A percentile compares a stretch with the other conserved stretches of the same genome.
Evolutionary conservation across 2,113 vertebrate genomes (phyloP).

Genomic region (Suncus etruscus): DNA sequence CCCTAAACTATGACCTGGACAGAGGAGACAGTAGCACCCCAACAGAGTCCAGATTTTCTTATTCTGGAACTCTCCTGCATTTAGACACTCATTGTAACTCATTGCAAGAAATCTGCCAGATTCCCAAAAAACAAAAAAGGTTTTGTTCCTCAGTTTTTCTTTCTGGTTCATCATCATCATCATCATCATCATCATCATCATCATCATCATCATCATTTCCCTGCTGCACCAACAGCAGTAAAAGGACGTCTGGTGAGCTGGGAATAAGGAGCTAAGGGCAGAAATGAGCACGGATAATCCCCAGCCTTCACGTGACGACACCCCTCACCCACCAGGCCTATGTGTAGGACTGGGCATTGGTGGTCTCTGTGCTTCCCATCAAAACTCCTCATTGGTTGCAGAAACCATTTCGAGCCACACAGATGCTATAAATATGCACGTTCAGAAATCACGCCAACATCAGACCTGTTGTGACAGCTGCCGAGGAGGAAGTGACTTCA

Average conservation of each 20-base stretch:
- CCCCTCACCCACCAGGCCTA: neutral
- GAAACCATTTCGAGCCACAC: constrained; percentile 63
- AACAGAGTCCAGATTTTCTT: neutral
- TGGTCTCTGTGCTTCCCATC: constrained; percentile 67
- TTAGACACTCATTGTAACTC: constrained; percentile 39
- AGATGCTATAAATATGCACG: constrained; percentile 17
- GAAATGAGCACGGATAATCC: constrained; percentile 66
- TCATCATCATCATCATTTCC: neutral
- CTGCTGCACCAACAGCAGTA: constrained; percentile 32
- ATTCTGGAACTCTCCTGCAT: constrained; percentile 30
- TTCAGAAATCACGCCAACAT: neutral
- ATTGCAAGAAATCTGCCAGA: constrained; percentile 49
- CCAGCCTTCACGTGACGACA: constrained; percentile 3
- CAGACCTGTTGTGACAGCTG: constrained; percentile 59
- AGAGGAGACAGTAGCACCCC: rapidly evolving
- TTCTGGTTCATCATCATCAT: too few relatives aligned
- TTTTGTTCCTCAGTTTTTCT: constrained; percentile 64
- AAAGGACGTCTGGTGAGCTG: constrained; percentile 47
- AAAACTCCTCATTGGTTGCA: constrained; percentile 64
- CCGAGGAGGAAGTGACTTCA: neutral
- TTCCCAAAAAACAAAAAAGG: constrained; percentile 60
- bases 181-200: too few relatives aligned
- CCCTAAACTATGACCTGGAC: neutral
- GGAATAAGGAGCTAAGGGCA: constrained; percentile 73
- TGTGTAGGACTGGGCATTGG: constrained; percentile 13